Evolutionary conservation across 1,140 invertebrate genomes (phyloP).

Genomic region (Ceratosolen solmsi): DNA sequence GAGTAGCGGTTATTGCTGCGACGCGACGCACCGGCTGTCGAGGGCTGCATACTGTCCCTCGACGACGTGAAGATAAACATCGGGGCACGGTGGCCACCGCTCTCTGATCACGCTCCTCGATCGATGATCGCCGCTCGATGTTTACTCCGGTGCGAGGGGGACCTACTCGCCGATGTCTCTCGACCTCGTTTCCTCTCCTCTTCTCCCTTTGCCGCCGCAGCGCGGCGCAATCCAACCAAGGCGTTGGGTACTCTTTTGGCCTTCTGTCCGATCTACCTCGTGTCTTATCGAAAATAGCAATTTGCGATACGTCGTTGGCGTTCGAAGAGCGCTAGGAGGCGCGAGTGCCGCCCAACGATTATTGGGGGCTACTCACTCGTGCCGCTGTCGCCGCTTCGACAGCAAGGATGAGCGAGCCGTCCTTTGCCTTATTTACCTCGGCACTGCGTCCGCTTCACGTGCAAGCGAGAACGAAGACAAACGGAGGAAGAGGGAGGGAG

Average conservation of each 20-base stretch:
- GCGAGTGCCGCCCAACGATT: not conserved
- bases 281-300: not conserved
- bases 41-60: conserved; percentile 57
- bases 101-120: not conserved
- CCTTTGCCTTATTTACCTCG: not conserved
- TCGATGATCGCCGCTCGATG: too few species aligned
- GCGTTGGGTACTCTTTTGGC: too few species aligned
- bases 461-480: too few species aligned
- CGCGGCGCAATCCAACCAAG: too few species aligned
- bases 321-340: not conserved
- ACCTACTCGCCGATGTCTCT: too few species aligned
- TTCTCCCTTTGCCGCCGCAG: too few species aligned
- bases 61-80: conserved; percentile 49
- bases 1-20: conserved; percentile 76
- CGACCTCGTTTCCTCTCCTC: too few species aligned
- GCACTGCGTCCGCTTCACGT: not conserved
- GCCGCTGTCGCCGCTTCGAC: too few species aligned
- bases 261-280: not conserved
- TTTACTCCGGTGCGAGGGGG: too few species aligned
- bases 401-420: not conserved
- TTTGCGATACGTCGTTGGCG: not conserved
- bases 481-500: too few species aligned
- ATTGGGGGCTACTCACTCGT: not conserved
- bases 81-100: not conserved
- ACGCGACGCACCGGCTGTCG: conserved; percentile 59